Evolutionary conservation across 2,888 invertebrate species (phyloP).

Genomic region (Aporophyla nigra): DNA sequence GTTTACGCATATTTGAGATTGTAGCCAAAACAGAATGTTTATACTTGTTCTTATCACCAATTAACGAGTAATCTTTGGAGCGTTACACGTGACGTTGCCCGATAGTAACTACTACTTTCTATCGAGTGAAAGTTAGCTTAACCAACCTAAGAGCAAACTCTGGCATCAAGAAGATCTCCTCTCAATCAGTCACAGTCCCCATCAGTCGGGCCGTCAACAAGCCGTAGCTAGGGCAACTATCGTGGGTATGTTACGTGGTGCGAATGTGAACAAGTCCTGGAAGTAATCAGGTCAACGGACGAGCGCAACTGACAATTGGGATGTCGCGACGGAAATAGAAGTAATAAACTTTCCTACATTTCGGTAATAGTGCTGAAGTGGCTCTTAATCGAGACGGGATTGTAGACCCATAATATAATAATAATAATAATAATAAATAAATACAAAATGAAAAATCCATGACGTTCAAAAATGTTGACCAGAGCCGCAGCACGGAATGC

Average conservation of each 20-base stretch:
- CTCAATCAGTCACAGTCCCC: constrained; percentile 1
- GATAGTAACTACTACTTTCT: background rate
- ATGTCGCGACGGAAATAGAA: constrained; percentile 10
- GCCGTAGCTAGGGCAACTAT: constrained; percentile 5
- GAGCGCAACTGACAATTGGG: constrained; percentile 18
- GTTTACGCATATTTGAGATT: background rate
- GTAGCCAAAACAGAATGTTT: background rate
- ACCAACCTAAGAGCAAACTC: background rate
- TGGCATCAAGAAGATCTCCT: background rate
- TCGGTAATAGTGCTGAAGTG: background rate
- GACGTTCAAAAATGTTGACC: too few species aligned
- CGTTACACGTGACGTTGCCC: background rate
- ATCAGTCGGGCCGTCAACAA: constrained; percentile 27
- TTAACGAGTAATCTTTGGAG: background rate
- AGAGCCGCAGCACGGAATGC: too few species aligned
- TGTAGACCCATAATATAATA: too few species aligned
- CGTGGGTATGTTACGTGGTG: constrained; percentile 39
- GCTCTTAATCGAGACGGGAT: background rate
- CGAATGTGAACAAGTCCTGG: constrained; percentile 29
- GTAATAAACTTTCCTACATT: constrained; percentile 7
- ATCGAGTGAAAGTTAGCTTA: background rate
- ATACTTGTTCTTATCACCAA: background rate
- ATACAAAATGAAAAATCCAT: too few species aligned
- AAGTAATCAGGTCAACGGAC: constrained; percentile 48
- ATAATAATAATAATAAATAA: too few species aligned